Evolutionary conservation across 37 sponge, comb jelly and placozoan genomes (phyloP).

Genomic region (Tethya wilhelma): DNA sequence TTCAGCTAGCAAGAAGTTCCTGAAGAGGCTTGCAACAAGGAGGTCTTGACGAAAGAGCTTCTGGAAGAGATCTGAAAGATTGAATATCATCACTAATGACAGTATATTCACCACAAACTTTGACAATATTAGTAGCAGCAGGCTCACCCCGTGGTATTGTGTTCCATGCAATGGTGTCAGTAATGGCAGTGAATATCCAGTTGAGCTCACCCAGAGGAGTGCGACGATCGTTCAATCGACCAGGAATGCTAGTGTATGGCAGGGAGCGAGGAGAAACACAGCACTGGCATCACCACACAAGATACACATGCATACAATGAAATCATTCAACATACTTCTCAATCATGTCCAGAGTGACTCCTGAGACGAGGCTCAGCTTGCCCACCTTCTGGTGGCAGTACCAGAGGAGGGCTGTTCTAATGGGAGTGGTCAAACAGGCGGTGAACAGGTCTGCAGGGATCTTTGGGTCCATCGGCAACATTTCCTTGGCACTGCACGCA

Average conservation of each 20-base stretch:
- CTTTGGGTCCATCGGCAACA: slow-evolving; percentile 93
- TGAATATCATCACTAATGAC: no score
- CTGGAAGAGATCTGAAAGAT: slow-evolving; percentile 87
- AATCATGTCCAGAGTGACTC: slow-evolving; percentile 63
- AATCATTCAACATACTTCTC: slow-evolving; percentile 71
- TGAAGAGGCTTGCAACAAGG: slow-evolving; percentile 94
- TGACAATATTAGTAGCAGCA: neutral
- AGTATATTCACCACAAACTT: no score
- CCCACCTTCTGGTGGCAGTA: slow-evolving; percentile 45
- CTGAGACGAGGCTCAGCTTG: slow-evolving; percentile 49
- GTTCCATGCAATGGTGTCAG: slow-evolving; percentile 99
- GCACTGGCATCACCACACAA: no score
- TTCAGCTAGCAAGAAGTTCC: slow-evolving; percentile 95
- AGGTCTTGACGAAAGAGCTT: slow-evolving; percentile 95
- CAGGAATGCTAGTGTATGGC: slow-evolving; percentile 90
- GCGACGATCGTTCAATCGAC: slow-evolving; percentile 84
- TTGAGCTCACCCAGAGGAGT: slow-evolving; percentile 97
- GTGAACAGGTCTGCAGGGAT: slow-evolving; percentile 98
- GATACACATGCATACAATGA: neutral
- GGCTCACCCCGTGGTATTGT: slow-evolving; percentile 79
- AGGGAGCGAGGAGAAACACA: neutral
- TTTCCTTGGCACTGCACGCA: slow-evolving; percentile 84
- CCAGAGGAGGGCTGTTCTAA: slow-evolving; percentile 82
- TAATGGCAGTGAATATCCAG: slow-evolving; percentile 99
- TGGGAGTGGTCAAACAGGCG: slow-evolving; percentile 93